Percentiles rank a stretch among this genome's conserved stretches.
Conservation (phyloP, 2,888 invertebrate genomes). For the Uloborus plumipes region DNA sequence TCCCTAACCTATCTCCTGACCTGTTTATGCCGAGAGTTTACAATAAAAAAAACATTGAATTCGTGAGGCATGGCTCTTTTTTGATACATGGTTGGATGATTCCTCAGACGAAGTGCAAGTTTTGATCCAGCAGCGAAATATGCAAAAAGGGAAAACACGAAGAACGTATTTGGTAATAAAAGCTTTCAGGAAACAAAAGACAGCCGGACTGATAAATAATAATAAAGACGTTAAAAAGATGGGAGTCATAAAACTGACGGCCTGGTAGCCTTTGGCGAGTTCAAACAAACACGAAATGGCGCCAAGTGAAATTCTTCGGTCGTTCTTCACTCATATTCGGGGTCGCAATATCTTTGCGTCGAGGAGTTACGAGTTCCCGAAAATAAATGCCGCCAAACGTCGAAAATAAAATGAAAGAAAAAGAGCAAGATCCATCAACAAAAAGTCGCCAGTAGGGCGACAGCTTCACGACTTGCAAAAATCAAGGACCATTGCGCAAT, state of each 20-base stretch:
- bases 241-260: no score
- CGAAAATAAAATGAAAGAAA: constrained; percentile 38
- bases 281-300: constrained; percentile 48
- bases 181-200: no score
- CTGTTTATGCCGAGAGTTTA: no score
- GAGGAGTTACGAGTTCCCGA: constrained; percentile 57
- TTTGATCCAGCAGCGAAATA: no score
- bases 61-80: no score
- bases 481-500: constrained; percentile 63
- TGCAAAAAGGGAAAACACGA: no score
- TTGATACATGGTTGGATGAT: no score
- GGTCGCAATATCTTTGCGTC: constrained; percentile 49
- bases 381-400: constrained; percentile 60
- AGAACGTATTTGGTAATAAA: not conserved
- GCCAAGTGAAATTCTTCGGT: constrained; percentile 40
- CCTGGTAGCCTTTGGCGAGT: not conserved
- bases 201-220: no score
- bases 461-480: not conserved
- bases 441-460: constrained; percentile 58
- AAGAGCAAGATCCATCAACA: constrained; percentile 49
- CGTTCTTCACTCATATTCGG: constrained; percentile 38
- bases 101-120: no score
- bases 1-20: no score
- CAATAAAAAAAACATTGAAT: no score
- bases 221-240: no score